A percentile compares a stretch with the other conserved stretches of the same genome.
Evolutionary conservation across 2,797 vertebrate species (phyloP).

Genomic region (Chiroxiphia lanceolata): DNA sequence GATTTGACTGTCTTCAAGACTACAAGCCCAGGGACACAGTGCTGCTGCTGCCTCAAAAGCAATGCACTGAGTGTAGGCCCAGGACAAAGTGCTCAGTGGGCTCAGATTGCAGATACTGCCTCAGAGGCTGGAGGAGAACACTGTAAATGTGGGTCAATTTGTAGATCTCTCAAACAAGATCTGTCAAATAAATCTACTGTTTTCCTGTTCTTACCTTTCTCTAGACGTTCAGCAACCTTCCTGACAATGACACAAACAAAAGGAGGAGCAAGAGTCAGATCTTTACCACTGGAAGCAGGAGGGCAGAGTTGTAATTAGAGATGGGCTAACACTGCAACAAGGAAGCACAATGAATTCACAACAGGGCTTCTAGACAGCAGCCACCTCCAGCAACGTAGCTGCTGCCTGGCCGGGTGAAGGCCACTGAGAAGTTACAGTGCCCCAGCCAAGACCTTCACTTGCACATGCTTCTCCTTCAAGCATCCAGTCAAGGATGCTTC

Average conservation of each 20-base stretch:
- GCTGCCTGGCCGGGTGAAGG: slow-evolving; percentile 21
- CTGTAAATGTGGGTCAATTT: background rate
- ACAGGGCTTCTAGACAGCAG: background rate
- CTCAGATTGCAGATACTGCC: background rate
- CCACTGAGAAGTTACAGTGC: background rate
- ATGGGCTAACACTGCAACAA: background rate
- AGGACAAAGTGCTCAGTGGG: background rate
- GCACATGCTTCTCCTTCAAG: slow-evolving; percentile 17
- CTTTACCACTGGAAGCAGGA: background rate
- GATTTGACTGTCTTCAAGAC: background rate
- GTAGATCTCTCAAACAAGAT: background rate
- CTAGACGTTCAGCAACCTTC: background rate
- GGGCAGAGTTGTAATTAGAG: background rate
- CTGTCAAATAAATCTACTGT: background rate
- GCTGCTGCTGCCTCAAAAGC: background rate
- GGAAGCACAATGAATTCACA: background rate
- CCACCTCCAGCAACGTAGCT: background rate
- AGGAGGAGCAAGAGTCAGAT: background rate
- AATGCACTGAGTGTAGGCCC: background rate
- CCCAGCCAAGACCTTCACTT: background rate
- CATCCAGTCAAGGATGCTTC: slow-evolving; percentile 32
- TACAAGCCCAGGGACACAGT: background rate
- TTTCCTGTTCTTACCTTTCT: background rate
- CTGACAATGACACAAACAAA: background rate
- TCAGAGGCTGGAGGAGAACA: background rate